Base-by-base conservation (phyloP, 2,888 invertebrate species). In the Punctoribates punctum region DNA sequence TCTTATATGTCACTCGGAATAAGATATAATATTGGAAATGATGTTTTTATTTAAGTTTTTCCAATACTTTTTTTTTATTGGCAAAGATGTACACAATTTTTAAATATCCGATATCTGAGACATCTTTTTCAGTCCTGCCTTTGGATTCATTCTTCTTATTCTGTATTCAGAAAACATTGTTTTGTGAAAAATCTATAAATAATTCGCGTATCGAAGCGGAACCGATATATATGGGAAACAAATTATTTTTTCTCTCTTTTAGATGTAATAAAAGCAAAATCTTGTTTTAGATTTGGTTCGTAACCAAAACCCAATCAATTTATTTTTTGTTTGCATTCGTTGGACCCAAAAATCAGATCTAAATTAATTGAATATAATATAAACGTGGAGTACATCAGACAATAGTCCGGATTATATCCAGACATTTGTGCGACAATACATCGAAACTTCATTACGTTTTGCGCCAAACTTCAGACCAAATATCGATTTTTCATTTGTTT, bases 41-140 rank as follows among this genome's bases (percentile, higher is more conserved):
- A 65, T 65, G 65, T 65, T 65, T 65, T 34, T 65, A 65, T 65
- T 65, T 65, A 65, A 65, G n/a, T 38, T 34, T 65, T 54, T 48
- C 48, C 48, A 48, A 23, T 57, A 23, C 20, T n/a, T n/a, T n/a
- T 57, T 57, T 57, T 20, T 57, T 57, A 23, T 48, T 17, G 13
- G 48, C 48, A 23, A 8, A 20, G 9, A 5, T 25, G 29, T 13
- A 34, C 25, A 38, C 27, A 34, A 17, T 15, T 6, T 34, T 34
- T 17, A 65, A 29, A 25, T 65, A 15, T 60, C 29, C 25, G 11
- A 34, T 29, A 65, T 65, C 20, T 65, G 5, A 34, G 13, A 34
- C 34, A n/a, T 65, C n/a, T n/a, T 38, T 65, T 34, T n/a, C 34
- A 65, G 27, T 34, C 17, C 17, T 65, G 27, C 17, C 34, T 5